Evolutionary conservation across 2,888 invertebrate species (phyloP), one percentile per base, ranked within the genome.

Genomic region (Eulithis prunata): DNA sequence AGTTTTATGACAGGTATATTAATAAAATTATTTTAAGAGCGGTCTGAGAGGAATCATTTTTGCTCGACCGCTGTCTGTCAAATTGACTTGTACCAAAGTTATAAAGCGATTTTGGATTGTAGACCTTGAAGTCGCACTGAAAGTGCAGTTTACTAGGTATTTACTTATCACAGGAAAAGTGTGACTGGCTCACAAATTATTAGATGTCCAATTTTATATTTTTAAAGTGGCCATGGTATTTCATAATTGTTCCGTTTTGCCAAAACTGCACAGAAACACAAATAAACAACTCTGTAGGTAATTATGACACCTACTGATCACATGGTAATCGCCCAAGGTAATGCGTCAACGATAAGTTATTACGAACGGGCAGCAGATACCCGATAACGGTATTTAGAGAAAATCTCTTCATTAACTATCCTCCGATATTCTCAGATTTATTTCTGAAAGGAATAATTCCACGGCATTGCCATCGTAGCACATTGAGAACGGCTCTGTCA

Each of bases 361-460:
- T 38, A 53, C 32, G 38, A 52, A 13, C 12, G 38, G 21, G 45
- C 2, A 58, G 13, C 32, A 32, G 47, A 14, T n/a, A 13, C 46
- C 21, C 43, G n/a, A 56, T 55, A 56, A 11, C 49, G 38, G 10
- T 62, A 60, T n/a, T 12, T 13, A n/a, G 36, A 57, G 36, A 36
- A 47, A 56, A 63, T 63, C 46, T 49, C 36, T 49, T 59, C 58
- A 52, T 57, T 56, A 38, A 41, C 32, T 51, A 45, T 62, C 45
- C 52, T 56, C 56, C 13, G 14, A 62, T 66, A 59, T 49, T 54
- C n/a, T 14, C 43, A n/a, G 59, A 63, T 63, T 63, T 63, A 67
- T 67, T 62, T 60, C 56, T 52, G 46, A 21, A 43, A 36, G 51
- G 21, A 55, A 43, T 32, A 58, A 47, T 64, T 64, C 46, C 14